These are phyloP conservation scores for Hetaerina americana DNA, from an alignment of 1,140 invertebrate species.

Conservation along the genomic window DNA sequence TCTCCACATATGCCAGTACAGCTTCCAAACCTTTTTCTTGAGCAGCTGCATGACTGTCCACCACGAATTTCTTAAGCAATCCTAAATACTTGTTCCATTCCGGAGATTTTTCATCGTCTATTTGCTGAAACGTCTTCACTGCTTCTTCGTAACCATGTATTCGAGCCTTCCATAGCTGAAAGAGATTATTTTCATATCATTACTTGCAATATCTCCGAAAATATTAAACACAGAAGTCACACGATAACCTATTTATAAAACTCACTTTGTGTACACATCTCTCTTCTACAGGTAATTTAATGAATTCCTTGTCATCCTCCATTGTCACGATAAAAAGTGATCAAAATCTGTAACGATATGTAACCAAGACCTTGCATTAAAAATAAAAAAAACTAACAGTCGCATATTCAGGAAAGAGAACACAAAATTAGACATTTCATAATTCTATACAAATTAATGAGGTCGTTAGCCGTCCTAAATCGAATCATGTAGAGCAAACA, in stretches of 20 bases:
- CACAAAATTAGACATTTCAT: no score
- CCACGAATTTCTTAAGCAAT: constrained; percentile 90
- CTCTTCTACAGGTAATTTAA: constrained; percentile 83
- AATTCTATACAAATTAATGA: no score
- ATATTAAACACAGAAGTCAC: constrained; percentile 7
- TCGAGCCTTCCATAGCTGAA: constrained; percentile 80
- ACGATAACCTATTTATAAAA: constrained; percentile 9
- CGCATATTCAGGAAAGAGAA: no score
- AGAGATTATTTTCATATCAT: constrained; percentile 6
- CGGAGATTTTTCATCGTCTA: constrained; percentile 82
- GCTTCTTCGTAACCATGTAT: constrained; percentile 89
- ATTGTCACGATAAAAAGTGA: constrained; percentile 26
- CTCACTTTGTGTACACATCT: constrained; percentile 75
- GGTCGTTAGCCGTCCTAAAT: no score
- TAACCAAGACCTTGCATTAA: no score
- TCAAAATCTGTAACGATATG: background rate
- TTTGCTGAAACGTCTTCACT: constrained; percentile 69
- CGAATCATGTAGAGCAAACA: no score
- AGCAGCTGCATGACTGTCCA: constrained; percentile 86
- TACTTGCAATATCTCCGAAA: background rate
- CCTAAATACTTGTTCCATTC: constrained; percentile 86
- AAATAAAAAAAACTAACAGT: no score
- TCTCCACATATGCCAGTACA: constrained; percentile 77
- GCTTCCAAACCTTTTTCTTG: constrained; percentile 94
- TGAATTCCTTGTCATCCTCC: constrained; percentile 84